These are phyloP conservation scores for Drosophila erecta DNA, from an alignment of 1,140 invertebrate genomes.

Conservation along the genomic window DNA sequence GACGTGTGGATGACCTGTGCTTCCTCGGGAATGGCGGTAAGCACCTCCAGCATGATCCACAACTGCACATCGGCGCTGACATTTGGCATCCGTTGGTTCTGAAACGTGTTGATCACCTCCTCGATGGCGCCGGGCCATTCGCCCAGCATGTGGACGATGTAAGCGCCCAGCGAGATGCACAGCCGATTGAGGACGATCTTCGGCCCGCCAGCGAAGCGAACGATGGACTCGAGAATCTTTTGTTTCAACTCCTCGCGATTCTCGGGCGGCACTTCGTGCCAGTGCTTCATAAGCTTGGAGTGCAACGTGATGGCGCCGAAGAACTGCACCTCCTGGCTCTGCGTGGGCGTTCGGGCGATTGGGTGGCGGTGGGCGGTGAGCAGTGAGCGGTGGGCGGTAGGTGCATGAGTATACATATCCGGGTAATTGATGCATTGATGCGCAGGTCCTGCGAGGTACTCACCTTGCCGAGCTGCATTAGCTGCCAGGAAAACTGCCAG, in stretches of 20 bases:
- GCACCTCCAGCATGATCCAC: conserved; percentile 89
- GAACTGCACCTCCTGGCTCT: conserved; percentile 95
- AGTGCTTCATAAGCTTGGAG: conserved; percentile 93
- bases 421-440: conserved; percentile 40
- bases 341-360: conserved; percentile 3
- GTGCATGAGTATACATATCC: conserved; percentile 47
- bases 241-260: conserved; percentile 91
- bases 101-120: conserved; percentile 88
- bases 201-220: conserved; percentile 90
- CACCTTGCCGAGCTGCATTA: conserved; percentile 92
- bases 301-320: conserved; percentile 96
- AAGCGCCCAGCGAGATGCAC: conserved; percentile 91
- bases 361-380: conserved; percentile 4
- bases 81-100: conserved; percentile 87
- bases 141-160: conserved; percentile 88
- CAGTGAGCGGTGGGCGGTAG: conserved; percentile 8
- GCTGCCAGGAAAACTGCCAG: conserved; percentile 95
- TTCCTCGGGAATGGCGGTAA: conserved; percentile 93
- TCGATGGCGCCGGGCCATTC: conserved; percentile 88
- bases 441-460: conserved; percentile 52
- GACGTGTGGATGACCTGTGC: conserved; percentile 78
- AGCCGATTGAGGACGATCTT: conserved; percentile 94
- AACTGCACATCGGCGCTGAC: conserved; percentile 85
- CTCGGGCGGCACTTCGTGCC: conserved; percentile 92
- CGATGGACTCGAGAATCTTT: conserved; percentile 90